A percentile compares a stretch with the other conserved stretches of the same genome.
These are phyloP conservation scores for Drosophila navojoa DNA, from an alignment of 1,140 invertebrate species.

Conservation along the genomic window DNA sequence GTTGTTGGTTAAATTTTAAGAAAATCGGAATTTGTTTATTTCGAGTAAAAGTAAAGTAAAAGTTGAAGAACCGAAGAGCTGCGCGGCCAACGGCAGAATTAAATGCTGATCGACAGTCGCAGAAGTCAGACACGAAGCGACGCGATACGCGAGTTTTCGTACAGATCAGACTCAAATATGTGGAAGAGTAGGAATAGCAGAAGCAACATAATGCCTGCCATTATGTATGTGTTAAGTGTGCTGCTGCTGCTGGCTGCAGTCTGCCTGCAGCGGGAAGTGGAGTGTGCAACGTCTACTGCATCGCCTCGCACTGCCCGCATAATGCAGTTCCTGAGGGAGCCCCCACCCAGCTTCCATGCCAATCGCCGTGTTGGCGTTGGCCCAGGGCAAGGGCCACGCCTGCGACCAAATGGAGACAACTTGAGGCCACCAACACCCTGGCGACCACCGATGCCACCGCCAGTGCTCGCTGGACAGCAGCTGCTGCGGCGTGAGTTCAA, in stretches of 20 bases:
- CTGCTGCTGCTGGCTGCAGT: conserved; percentile 20
- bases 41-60: conserved; percentile 65
- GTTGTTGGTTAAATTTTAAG: conserved; percentile 40
- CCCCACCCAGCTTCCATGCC: conserved; percentile 28
- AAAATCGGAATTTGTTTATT: conserved; percentile 66
- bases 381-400: conserved; percentile 18
- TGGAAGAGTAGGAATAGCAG: conserved; percentile 10
- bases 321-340: conserved; percentile 62
- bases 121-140: conserved; percentile 57
- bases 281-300: conserved; percentile 5
- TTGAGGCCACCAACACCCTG: conserved; percentile 19
- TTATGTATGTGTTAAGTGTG: conserved; percentile 15
- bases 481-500: conserved; percentile 58
- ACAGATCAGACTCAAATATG: conserved; percentile 34
- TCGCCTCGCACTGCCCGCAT: conserved; percentile 43
- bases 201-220: conserved; percentile 17
- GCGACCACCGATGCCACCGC: conserved; percentile 20
- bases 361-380: conserved; percentile 36
- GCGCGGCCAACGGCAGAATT: conserved; percentile 49
- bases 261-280: conserved; percentile 36
- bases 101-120: conserved; percentile 70
- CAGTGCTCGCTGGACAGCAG: conserved; percentile 45
- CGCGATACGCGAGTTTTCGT: conserved; percentile 16
- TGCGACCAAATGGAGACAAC: conserved; percentile 49
- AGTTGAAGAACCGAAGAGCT: conserved; percentile 50